Conservation (phyloP, 1,140 invertebrate species). For the Drosophila orosa region DNA sequence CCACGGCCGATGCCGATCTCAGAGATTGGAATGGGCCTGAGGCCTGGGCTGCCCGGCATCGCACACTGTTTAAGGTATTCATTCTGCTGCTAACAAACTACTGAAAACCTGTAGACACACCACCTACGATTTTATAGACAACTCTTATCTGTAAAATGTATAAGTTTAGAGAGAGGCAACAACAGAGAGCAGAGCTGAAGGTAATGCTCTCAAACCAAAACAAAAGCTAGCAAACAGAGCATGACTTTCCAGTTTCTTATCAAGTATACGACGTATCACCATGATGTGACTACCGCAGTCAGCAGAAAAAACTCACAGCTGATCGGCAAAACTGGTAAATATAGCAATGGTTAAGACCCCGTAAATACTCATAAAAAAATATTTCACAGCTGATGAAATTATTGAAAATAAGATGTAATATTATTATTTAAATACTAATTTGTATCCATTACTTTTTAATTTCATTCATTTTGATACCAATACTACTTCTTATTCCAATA, state of each 20-base stretch:
- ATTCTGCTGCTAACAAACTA: constrained; percentile 14
- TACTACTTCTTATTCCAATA: too few relatives aligned
- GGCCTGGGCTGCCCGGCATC: not conserved
- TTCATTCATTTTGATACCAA: too few relatives aligned
- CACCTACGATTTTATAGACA: constrained; percentile 16
- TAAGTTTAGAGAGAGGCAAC: not conserved
- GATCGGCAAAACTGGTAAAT: not conserved
- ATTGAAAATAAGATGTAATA: not conserved
- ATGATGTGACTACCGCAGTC: constrained; percentile 6
- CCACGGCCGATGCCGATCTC: constrained; percentile 14
- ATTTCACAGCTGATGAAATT: not conserved
- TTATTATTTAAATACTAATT: too few relatives aligned
- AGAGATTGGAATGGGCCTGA: constrained; percentile 8
- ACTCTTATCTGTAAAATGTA: constrained; percentile 21
- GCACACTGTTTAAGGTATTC: constrained; percentile 13
- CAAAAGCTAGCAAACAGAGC: constrained; percentile 14
- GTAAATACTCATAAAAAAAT: not conserved
- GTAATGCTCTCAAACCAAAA: constrained; percentile 28
- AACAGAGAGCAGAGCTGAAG: not conserved
- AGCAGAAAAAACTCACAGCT: constrained; percentile 7
- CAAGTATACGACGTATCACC: constrained; percentile 1
- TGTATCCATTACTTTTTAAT: too few relatives aligned
- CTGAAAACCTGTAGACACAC: constrained; percentile 7
- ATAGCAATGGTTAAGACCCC: not conserved
- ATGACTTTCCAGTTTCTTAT: constrained; percentile 29